Evolutionary conservation across 2,797 vertebrate genomes (phyloP), one percentile per base, ranked within the genome.

Genomic region (Lagorchestes hirsutus): DNA sequence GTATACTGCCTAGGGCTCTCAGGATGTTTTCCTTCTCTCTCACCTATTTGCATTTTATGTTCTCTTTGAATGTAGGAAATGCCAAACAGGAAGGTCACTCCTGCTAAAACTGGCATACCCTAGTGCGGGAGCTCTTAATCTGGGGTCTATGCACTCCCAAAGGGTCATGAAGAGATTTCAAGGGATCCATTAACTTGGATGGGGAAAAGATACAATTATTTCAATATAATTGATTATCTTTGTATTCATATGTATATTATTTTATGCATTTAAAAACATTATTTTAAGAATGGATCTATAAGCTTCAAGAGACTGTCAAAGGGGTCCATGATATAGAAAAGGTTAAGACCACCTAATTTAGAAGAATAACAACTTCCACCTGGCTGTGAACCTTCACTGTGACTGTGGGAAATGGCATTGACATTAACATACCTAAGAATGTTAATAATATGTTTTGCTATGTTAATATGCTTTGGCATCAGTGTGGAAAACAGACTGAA

Each of bases 11-110:
- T 90, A 4, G 0, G n/a, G 24, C 59, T 91, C 90, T 82, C 12
- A 94, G 55, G 82, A n/a, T 3, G 57, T 57, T n/a, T 27, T 74
- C 24, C 74, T 92, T 59, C 87, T 74, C n/a, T 91, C n/a, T 92
- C 62, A 22, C 58, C 34, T 16, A 6, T 54, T 54, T 93, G 74
- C 40, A 87, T 87, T 87, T 87, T 50, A 87, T 87, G 74, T 87
- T 87, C 40, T 87, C 18, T 95, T 22, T 55, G 16, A 95, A 62
- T 46, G 31, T 50, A 95, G 52, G 92, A 91, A 82, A 55, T 4
- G 0, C 1, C 34, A 34, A 10, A 10, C 31, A 50, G 31, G 28
- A 94, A 95, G 31, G 3, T 46, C 28, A 18, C 31, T 56, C 56
- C 34, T 93, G 3, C 31, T 27, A 46, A 91, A 55, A 5, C 91